Conservation (phyloP, 2,113 vertebrate genomes). For the Plecturocebus donacophilus region DNA sequence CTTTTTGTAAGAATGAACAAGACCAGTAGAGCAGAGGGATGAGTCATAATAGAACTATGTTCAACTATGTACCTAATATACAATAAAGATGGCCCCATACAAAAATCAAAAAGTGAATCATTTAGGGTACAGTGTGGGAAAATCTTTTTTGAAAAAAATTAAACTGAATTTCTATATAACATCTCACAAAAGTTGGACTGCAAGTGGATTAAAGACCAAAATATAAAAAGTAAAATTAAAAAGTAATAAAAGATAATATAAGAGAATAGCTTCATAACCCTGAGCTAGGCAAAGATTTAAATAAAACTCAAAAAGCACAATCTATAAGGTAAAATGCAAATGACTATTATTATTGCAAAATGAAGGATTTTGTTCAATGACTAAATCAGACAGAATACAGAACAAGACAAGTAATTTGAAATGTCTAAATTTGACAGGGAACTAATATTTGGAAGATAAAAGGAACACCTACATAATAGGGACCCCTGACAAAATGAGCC, state of each 20-base stretch:
- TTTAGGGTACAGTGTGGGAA: background rate
- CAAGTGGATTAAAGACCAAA: background rate
- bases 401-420: background rate
- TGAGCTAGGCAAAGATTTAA: background rate
- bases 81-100: background rate
- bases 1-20: background rate
- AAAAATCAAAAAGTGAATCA: slow-evolving; percentile 27
- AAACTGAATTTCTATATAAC: background rate
- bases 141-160: background rate
- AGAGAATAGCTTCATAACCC: background rate
- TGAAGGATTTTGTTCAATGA: background rate
- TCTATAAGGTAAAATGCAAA: background rate
- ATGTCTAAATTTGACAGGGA: background rate
- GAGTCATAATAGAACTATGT: background rate
- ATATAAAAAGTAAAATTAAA: background rate
- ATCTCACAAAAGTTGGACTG: background rate
- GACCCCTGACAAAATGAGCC: background rate
- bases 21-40: background rate
- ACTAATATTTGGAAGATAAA: background rate
- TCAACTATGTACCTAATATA: background rate
- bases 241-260: background rate
- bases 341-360: background rate
- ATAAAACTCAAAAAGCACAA: slow-evolving; percentile 25
- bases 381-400: background rate
- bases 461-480: background rate